These are phyloP conservation scores for Phrynosoma platyrhinos DNA, from an alignment of 2,113 vertebrate species.

Conservation along the genomic window DNA sequence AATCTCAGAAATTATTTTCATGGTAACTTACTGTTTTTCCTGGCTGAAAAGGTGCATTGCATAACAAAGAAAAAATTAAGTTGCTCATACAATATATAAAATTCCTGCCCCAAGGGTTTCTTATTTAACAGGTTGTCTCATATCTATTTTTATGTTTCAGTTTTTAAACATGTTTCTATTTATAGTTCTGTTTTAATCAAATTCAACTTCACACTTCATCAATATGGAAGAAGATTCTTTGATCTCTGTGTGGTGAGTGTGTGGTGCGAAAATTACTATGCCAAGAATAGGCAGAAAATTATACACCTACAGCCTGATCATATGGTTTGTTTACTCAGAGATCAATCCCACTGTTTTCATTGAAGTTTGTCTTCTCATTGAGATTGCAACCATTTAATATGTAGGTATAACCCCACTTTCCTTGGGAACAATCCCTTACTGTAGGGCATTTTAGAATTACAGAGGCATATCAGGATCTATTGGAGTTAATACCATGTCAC, in stretches of 20 bases:
- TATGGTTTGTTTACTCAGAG: not conserved
- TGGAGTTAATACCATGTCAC: too few relatives aligned
- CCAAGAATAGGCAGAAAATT: not conserved
- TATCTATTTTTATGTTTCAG: constrained; percentile 29
- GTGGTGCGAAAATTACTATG: constrained; percentile 15
- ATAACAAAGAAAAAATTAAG: not conserved
- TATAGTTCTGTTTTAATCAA: constrained; percentile 28
- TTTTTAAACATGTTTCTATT: constrained; percentile 34
- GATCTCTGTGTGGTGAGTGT: constrained; percentile 41
- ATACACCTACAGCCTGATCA: not conserved
- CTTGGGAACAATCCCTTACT: not conserved
- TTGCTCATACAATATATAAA: constrained; percentile 23
- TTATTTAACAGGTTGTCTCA: not conserved
- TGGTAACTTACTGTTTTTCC: constrained; percentile 13
- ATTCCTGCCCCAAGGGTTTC: constrained; percentile 11
- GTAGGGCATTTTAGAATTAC: too few relatives aligned
- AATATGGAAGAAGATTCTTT: constrained; percentile 33
- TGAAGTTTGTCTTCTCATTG: not conserved
- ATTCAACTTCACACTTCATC: constrained; percentile 25
- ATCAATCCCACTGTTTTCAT: not conserved
- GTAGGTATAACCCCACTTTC: not conserved
- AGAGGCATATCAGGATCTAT: too few relatives aligned
- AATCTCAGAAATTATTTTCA: not conserved
- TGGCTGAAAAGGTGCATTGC: constrained; percentile 24
- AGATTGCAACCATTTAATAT: not conserved